phyloP scores from a whole-genome alignment of 2,888 invertebrate genomes.

The Beris chalybata region DNA sequence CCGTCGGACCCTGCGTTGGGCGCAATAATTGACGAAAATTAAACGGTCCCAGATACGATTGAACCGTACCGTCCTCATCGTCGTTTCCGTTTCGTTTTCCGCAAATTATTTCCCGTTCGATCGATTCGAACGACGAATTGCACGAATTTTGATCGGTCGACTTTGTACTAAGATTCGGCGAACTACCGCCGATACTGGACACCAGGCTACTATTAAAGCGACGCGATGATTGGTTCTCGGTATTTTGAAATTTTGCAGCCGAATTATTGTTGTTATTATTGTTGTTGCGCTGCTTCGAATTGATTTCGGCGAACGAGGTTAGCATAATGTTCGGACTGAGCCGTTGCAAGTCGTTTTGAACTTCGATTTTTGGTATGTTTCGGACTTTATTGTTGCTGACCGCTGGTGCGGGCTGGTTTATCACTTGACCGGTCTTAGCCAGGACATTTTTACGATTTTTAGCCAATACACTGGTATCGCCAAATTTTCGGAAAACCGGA shows the following conservation, averaged over 20 bases:
- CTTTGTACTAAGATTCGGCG: conserved; percentile 31
- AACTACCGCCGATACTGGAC: conserved; percentile 25
- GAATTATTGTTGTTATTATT: conserved; percentile 18
- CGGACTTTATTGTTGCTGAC: conserved; percentile 4
- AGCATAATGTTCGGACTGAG: conserved; percentile 35
- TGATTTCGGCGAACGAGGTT: conserved; percentile 39
- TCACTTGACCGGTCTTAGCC: conserved; percentile 3
- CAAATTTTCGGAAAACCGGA: conserved; percentile 40
- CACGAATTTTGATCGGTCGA: conserved; percentile 13
- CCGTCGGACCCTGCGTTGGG: conserved; percentile 69
- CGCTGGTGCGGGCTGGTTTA: background rate
- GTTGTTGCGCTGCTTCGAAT: conserved; percentile 16
- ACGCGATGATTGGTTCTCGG: conserved; percentile 34
- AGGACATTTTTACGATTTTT: conserved; percentile 36
- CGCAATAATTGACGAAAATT: conserved; percentile 68
- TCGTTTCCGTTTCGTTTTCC: conserved; percentile 18
- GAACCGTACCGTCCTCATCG: conserved; percentile 37
- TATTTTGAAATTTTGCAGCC: conserved; percentile 39
- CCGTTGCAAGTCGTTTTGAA: conserved; percentile 32
- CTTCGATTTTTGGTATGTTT: conserved; percentile 29
- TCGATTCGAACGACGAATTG: conserved; percentile 40
- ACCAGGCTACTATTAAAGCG: conserved; percentile 20
- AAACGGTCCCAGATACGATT: conserved; percentile 66
- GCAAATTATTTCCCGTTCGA: conserved; percentile 41
- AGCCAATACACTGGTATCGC: conserved; percentile 40